phyloP scores from a whole-genome alignment of 1,140 invertebrate species.

The Drosophila saltans region DNA sequence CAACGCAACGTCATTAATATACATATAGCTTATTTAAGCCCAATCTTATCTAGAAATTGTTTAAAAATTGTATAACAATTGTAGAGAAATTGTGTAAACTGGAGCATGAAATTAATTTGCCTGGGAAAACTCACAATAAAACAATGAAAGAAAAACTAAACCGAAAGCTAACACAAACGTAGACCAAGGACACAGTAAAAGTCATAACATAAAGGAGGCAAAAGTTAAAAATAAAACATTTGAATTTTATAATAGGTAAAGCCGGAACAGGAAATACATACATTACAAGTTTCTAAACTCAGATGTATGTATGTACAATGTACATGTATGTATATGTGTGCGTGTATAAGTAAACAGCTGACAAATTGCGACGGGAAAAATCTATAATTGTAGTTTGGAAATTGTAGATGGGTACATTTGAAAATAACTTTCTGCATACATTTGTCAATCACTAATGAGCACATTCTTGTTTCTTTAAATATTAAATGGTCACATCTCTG shows the following conservation, averaged over 20 bases:
- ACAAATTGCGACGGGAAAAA: slow-evolving; percentile 55
- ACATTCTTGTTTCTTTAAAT: background rate
- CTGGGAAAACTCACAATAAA: background rate
- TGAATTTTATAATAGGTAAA: slow-evolving; percentile 6
- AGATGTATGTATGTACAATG: slow-evolving; percentile 18
- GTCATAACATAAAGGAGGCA: background rate
- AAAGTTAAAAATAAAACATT: background rate
- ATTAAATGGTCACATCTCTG: slow-evolving; percentile 3
- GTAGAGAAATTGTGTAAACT: slow-evolving; percentile 15
- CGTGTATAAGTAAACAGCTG: slow-evolving; percentile 22
- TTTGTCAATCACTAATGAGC: too few species aligned
- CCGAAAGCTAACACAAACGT: background rate
- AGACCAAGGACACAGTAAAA: background rate
- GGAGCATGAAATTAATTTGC: slow-evolving; percentile 1
- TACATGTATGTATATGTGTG: background rate
- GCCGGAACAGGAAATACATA: slow-evolving; percentile 20
- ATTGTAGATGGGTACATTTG: background rate
- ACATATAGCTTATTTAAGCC: background rate
- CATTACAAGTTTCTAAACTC: background rate
- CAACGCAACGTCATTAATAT: slow-evolving; percentile 29
- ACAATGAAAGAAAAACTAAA: background rate
- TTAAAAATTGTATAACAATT: slow-evolving; percentile 44
- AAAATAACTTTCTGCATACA: background rate
- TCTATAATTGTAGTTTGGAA: slow-evolving; percentile 56
- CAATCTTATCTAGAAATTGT: slow-evolving; percentile 43